Percentiles rank a stretch among this genome's conserved stretches.
These are phyloP conservation scores for Heptranchias perlo DNA, from an alignment of 2,113 vertebrate genomes.

Conservation along the genomic window DNA sequence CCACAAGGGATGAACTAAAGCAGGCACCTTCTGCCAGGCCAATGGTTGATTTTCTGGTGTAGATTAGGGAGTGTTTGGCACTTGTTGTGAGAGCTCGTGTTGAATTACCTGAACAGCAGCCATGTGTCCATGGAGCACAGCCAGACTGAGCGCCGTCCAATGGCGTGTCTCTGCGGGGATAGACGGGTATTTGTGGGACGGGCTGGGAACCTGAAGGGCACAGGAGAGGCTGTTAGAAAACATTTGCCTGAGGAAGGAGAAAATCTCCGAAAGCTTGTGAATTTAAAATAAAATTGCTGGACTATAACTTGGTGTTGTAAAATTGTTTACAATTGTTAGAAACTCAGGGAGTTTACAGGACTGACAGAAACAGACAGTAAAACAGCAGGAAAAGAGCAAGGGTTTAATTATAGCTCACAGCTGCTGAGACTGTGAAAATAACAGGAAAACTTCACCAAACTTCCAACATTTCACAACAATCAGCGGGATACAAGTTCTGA, in stretches of 20 bases:
- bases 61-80: not conserved
- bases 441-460: not conserved
- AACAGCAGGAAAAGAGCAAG: not conserved
- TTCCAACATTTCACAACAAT: not conserved
- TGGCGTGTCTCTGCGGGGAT: constrained; percentile 96
- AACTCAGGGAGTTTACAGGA: not conserved
- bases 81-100: not conserved
- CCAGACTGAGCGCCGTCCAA: constrained; percentile 97
- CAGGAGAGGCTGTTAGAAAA: constrained; percentile 52
- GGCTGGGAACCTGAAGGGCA: constrained; percentile 94
- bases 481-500: not conserved
- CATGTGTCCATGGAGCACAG: constrained; percentile 97
- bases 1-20: not conserved
- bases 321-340: too few species aligned
- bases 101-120: constrained; percentile 90
- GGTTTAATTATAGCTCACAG: not conserved
- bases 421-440: not conserved
- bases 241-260: too few species aligned
- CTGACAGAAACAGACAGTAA: not conserved
- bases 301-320: too few species aligned
- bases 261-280: too few species aligned
- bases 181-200: constrained; percentile 96
- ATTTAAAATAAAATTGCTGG: too few species aligned
- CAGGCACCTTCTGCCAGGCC: not conserved
- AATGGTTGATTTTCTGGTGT: not conserved